These are phyloP conservation scores for Luscinia luscinia DNA, from an alignment of 2,797 vertebrate genomes.

Conservation along the genomic window DNA sequence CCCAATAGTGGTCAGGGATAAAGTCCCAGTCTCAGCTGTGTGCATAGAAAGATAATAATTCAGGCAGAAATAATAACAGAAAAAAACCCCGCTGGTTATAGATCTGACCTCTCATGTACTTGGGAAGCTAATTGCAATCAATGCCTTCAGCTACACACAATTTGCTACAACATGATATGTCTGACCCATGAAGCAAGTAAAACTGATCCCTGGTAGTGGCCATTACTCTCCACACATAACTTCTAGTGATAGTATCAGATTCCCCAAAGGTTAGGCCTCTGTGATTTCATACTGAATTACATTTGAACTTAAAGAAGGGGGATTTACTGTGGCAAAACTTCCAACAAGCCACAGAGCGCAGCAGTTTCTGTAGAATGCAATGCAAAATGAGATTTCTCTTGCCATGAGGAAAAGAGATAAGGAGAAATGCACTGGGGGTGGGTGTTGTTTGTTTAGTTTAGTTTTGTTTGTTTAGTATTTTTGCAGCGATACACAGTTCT, in stretches of 20 bases:
- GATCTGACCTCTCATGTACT: conserved; percentile 48
- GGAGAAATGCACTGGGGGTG: not conserved
- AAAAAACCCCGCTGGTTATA: not conserved
- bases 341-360: not conserved
- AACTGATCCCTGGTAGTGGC: conserved; percentile 6
- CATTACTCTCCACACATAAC: not conserved
- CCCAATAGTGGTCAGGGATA: not conserved
- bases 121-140: conserved; percentile 62
- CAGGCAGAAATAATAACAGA: conserved; percentile 16
- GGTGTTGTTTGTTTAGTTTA: not conserved
- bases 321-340: not conserved
- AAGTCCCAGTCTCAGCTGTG: not conserved
- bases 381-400: not conserved
- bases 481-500: not conserved
- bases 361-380: not conserved
- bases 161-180: conserved; percentile 63
- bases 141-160: conserved; percentile 58
- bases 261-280: not conserved
- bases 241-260: not conserved
- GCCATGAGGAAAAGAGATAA: not conserved
- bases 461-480: not conserved
- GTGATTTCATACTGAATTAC: not conserved
- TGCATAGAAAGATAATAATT: not conserved
- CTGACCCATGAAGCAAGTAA: not conserved
- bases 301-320: not conserved